phyloP scores from a whole-genome alignment of 1,140 invertebrate genomes.

The Drosophila kanapiae region DNA sequence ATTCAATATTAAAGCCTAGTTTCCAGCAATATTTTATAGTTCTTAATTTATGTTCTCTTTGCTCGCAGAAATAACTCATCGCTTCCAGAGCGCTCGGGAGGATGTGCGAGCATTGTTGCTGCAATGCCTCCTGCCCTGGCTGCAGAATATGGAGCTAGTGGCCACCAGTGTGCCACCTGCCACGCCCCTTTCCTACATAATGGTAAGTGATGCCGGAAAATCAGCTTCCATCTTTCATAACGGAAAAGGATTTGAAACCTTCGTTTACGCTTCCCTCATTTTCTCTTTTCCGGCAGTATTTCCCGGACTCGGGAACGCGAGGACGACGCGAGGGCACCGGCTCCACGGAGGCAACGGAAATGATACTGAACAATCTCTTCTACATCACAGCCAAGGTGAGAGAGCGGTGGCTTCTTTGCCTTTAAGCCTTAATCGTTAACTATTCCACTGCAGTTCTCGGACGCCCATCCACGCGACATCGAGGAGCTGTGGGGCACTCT shows the following conservation, averaged over 20 bases:
- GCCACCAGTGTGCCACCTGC: constrained; percentile 97
- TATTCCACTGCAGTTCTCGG: constrained; percentile 91
- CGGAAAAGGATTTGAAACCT: background rate
- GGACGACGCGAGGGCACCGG: constrained; percentile 96
- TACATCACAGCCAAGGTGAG: constrained; percentile 98
- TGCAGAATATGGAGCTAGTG: constrained; percentile 99
- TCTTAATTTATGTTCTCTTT: background rate
- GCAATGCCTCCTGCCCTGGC: constrained; percentile 97
- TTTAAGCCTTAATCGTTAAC: constrained; percentile 6
- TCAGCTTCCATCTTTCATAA: constrained; percentile 1
- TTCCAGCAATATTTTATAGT: background rate
- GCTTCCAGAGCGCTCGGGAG: constrained; percentile 97
- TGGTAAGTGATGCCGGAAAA: constrained; percentile 86
- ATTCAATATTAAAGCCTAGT: background rate
- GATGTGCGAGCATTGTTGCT: constrained; percentile 95
- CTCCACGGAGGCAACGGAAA: constrained; percentile 99
- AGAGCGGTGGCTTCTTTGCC: background rate
- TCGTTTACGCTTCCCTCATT: constrained; percentile 7
- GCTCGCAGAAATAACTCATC: constrained; percentile 95
- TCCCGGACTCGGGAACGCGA: constrained; percentile 89
- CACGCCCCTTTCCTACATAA: constrained; percentile 92
- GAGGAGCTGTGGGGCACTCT: constrained; percentile 98
- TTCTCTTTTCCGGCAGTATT: constrained; percentile 87
- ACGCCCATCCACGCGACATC: constrained; percentile 97
- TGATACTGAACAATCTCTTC: constrained; percentile 99